Evolutionary conservation across 1,140 invertebrate species (phyloP).

Genomic region (Drosophila neocordata): DNA sequence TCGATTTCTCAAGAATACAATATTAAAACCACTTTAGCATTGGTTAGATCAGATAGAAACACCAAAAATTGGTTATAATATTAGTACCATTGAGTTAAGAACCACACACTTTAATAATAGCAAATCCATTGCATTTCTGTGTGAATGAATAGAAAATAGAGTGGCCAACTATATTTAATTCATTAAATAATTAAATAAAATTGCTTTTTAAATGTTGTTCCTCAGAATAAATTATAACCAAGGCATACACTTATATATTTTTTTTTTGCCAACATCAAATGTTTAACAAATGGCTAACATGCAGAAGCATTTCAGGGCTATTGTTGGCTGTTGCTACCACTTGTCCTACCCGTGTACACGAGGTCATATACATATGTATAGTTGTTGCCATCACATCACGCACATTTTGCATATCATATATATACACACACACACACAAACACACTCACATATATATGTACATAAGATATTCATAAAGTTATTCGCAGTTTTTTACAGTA

Average conservation of each 20-base stretch:
- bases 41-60: no score
- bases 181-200: neutral
- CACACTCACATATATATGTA: neutral
- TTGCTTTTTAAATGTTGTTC: neutral
- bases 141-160: no score
- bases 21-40: no score
- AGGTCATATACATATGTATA: constrained; percentile 35
- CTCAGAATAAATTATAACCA: neutral
- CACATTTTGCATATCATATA: constrained; percentile 36
- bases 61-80: no score
- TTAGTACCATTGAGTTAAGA: no score
- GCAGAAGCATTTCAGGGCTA: constrained; percentile 33
- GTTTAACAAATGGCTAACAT: constrained; percentile 43
- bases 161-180: no score
- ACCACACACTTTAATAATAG: no score
- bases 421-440: neutral
- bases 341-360: constrained; percentile 28
- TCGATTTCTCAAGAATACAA: no score
- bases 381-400: constrained; percentile 49
- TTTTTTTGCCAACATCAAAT: constrained; percentile 23
- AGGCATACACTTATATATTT: constrained; percentile 1
- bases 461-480: neutral
- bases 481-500: neutral
- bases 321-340: constrained; percentile 22
- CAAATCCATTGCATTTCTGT: no score